These are phyloP conservation scores for Apodemia hepburni DNA, from an alignment of 2,888 invertebrate species.

Conservation along the genomic window DNA sequence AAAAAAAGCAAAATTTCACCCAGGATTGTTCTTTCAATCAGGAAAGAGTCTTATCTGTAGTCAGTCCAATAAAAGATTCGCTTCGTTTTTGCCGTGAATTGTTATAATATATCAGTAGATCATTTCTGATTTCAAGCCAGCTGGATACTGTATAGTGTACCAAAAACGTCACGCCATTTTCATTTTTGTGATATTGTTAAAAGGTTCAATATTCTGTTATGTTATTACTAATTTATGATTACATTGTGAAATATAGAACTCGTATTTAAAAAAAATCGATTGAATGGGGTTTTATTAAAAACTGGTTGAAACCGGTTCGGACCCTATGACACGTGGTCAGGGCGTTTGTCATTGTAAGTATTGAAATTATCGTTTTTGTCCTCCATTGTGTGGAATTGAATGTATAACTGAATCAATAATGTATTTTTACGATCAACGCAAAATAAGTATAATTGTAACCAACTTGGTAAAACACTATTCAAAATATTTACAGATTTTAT, in stretches of 20 bases:
- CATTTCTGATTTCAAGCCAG: slow-evolving; percentile 51
- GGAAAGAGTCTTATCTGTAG: too few species aligned
- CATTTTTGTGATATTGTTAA: neutral
- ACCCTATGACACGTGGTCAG: slow-evolving; percentile 72
- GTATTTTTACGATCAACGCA: neutral
- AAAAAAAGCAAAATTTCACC: too few species aligned
- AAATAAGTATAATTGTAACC: neutral
- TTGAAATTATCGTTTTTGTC: slow-evolving; percentile 70
- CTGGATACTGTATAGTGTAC: slow-evolving; percentile 24
- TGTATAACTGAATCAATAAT: slow-evolving; percentile 29
- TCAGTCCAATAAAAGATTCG: too few species aligned
- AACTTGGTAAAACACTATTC: too few species aligned
- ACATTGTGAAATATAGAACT: slow-evolving; percentile 10
- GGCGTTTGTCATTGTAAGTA: slow-evolving; percentile 60
- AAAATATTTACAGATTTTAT: too few species aligned
- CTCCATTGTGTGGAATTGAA: slow-evolving; percentile 38
- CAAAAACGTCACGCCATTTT: neutral
- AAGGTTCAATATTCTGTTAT: slow-evolving; percentile 1
- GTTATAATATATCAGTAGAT: slow-evolving; percentile 58
- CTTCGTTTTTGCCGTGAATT: too few species aligned
- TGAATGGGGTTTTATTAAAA: slow-evolving; percentile 68
- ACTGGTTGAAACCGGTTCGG: slow-evolving; percentile 68
- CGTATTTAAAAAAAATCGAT: slow-evolving; percentile 52
- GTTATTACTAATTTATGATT: neutral
- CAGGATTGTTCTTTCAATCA: too few species aligned